A percentile compares a stretch with the other conserved stretches of the same genome.
phyloP scores from a whole-genome alignment of 2,113 vertebrate species.

The Camelus dromedarius region DNA sequence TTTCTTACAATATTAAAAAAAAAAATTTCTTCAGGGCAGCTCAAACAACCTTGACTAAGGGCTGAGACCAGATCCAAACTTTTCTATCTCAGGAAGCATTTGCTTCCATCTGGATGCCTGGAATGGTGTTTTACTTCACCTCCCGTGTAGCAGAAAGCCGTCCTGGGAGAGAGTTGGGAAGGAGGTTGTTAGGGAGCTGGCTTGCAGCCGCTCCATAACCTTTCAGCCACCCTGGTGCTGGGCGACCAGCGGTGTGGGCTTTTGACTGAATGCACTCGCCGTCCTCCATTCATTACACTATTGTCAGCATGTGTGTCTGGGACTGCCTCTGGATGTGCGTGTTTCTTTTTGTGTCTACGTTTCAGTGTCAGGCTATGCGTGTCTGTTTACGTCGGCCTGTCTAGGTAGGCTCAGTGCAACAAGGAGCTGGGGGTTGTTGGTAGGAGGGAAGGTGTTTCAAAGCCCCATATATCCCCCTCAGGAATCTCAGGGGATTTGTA shows the following conservation, averaged over 20 bases:
- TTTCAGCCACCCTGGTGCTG: neutral
- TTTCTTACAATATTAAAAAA: neutral
- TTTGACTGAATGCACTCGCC: neutral
- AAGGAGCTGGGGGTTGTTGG: neutral
- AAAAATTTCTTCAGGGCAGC: neutral
- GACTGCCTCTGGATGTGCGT: constrained; percentile 71
- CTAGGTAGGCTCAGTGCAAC: neutral
- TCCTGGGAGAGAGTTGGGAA: neutral
- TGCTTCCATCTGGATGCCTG: neutral
- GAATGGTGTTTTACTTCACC: neutral
- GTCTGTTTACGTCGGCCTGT: constrained; percentile 74
- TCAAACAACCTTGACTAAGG: neutral
- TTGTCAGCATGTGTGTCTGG: constrained; percentile 55
- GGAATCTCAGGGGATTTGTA: neutral
- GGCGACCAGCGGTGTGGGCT: neutral
- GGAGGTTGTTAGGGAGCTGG: neutral
- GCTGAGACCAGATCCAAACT: neutral
- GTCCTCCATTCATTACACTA: neutral
- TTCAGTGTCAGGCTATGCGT: constrained; percentile 60
- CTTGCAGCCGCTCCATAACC: neutral
- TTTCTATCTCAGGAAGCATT: neutral
- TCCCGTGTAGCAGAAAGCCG: neutral
- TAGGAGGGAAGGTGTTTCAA: neutral
- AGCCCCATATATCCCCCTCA: neutral
- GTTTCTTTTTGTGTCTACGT: constrained; percentile 77